Evolutionary conservation across 2,888 invertebrate species (phyloP), one percentile per base, ranked within the genome.

Genomic region (Mythimna lalbum): DNA sequence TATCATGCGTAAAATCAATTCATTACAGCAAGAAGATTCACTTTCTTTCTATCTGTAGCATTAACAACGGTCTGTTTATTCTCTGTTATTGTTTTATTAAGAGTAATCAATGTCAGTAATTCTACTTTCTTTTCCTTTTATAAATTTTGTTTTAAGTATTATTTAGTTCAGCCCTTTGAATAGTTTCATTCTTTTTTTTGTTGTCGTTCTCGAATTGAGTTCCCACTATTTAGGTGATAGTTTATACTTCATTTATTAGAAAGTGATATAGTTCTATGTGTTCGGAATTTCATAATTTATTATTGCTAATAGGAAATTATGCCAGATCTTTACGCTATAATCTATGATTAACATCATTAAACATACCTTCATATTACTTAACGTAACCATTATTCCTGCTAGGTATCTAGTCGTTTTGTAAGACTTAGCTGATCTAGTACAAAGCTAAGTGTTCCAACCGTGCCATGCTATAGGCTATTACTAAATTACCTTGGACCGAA

Each of bases 1-100:
- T 84, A 82, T 85, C 87, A 86, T 85, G 89, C 92, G 89, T 90
- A 84, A 92, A 93, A 94, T 93, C 93, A 88, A 92, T 93, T 90
- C 74, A 89, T 84, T 83, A 85, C 86, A 87, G 86, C 75, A 86
- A 82, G 76, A 74, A 68, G 69, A 81, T 85, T 88, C 75, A 83
- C 85, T 85, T 85, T 82, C 85, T 78, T 85, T 83, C 86, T 78
- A 82, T 82, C 69, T 87, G 85, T 79, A 69, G 83, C 73, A 87
- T 90, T 86, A 85, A 74, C 73, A 70, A 73, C 87, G 93, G 90
- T 92, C 93, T 87, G 86, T 81, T 93, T 93, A 78, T 76, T 87
- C 89, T 89, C 79, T 88, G 85, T 87, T 82, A 80, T 90, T 87
- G 74, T 82, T 77, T 84, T 83, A 86, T 79, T 76, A 67, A 57